Evolutionary conservation across 2,888 invertebrate genomes (phyloP), one percentile per base, ranked within the genome.

Genomic region (Leistus spinibarbis): DNA sequence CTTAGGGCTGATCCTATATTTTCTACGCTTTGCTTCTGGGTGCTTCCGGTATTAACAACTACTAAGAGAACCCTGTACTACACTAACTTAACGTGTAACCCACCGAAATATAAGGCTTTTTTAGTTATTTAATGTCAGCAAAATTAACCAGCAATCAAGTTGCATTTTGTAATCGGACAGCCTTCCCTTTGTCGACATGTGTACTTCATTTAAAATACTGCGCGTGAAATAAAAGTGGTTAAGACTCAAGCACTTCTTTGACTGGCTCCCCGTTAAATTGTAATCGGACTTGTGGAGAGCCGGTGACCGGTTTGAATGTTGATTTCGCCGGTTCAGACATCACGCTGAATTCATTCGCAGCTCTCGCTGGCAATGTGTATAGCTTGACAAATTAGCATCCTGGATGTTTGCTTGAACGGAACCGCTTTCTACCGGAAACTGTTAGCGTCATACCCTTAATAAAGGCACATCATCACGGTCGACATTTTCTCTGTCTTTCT

Each of bases 391-490:
- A 64, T 64, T 64, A 64, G 64, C 64, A 64, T 64, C 64, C 24
- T 64, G 64, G 64, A 64, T 64, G 64, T 64, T 23, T 64, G 64
- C 64, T 64, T 22, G 64, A 64, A 64, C 23, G 64, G 24, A 64
- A 64, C 20, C 24, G 64, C 27, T 64, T 64, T 20, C 27, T 23
- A 64, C 64, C 64, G 64, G 64, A 64, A 64, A 23, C 64, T 16
- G 60, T 60, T 60, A 19, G 60, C 60, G 60, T 60, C 19, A 20
- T 60, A 40, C 40, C 40, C n/a, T 60, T 60, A 60, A 60, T 60
- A 60, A 60, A 60, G 22, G 20, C 10, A 60, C 16, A 19, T 17
- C n/a, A 54, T 20, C 60, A 60, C 60, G 5, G 20, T 60, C 10
- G 17, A 20, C 60, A 10, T 22, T 54, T 5, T 54, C 54, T 54